These are phyloP conservation scores for Catagonus wagneri DNA, from an alignment of 2,113 vertebrate genomes.

Conservation along the genomic window DNA sequence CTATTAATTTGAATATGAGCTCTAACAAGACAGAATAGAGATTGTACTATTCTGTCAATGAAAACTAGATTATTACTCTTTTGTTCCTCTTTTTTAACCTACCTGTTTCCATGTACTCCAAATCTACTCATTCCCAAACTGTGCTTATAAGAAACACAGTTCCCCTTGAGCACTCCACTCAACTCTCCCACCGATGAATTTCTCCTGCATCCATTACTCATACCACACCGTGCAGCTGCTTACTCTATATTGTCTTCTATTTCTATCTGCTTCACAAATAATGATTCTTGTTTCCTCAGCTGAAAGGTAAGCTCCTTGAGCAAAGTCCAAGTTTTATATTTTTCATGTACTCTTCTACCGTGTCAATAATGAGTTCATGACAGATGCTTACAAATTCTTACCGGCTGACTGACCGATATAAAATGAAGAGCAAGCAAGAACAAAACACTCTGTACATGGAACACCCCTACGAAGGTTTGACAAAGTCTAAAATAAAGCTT, in stretches of 20 bases:
- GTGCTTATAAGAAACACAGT: background rate
- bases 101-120: background rate
- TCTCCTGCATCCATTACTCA: background rate
- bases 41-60: background rate
- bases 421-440: background rate
- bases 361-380: background rate
- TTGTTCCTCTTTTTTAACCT: conserved; percentile 16
- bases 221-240: background rate
- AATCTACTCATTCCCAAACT: conserved; percentile 1
- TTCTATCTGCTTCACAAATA: conserved; percentile 34
- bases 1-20: conserved; percentile 38
- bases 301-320: background rate
- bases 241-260: background rate
- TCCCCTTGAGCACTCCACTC: background rate
- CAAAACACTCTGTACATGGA: background rate
- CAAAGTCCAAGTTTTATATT: background rate
- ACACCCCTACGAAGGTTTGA: background rate
- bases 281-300: background rate
- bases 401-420: background rate
- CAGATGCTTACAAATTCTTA: conserved; percentile 13
- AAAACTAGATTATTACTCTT: conserved; percentile 7
- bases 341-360: background rate
- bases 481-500: conserved; percentile 23
- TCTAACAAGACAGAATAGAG: conserved; percentile 33
- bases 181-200: background rate